Conservation (phyloP, 2,888 invertebrate species). For the Hypercompe scribonia region DNA sequence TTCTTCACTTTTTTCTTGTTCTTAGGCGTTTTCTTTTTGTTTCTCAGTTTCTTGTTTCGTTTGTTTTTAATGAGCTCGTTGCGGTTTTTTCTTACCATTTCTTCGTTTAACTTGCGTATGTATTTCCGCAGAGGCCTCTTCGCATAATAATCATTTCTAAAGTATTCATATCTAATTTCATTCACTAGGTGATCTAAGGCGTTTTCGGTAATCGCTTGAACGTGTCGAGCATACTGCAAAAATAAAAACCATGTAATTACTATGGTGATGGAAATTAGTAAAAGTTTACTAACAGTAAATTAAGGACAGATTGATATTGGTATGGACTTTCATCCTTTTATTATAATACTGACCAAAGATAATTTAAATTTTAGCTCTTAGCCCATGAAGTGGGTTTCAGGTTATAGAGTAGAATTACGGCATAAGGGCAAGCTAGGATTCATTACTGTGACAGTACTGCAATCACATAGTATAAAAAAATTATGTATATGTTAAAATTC, state of each 20-base stretch:
- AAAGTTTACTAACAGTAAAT: neutral
- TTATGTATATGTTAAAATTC: no score
- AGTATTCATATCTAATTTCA: constrained; percentile 53
- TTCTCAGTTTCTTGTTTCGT: constrained; percentile 23
- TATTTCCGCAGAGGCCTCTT: constrained; percentile 31
- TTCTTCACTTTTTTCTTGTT: constrained; percentile 20
- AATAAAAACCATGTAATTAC: neutral
- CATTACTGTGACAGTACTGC: no score
- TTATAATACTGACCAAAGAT: no score
- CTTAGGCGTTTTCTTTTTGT: constrained; percentile 29
- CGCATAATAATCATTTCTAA: constrained; percentile 24
- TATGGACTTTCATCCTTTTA: no score
- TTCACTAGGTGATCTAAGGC: constrained; percentile 56
- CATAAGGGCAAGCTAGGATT: no score
- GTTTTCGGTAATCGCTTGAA: constrained; percentile 59
- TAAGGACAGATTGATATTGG: no score
- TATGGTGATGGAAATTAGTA: neutral
- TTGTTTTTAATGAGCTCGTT: constrained; percentile 29
- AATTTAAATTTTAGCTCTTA: no score
- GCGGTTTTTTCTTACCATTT: constrained; percentile 40
- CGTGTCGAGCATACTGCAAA: constrained; percentile 62
- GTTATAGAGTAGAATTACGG: no score
- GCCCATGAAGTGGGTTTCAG: no score
- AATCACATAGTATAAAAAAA: no score
- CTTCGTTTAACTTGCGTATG: constrained; percentile 32